phyloP scores from a whole-genome alignment of 2,113 vertebrate species.

The Rousettus leschenaultii region DNA sequence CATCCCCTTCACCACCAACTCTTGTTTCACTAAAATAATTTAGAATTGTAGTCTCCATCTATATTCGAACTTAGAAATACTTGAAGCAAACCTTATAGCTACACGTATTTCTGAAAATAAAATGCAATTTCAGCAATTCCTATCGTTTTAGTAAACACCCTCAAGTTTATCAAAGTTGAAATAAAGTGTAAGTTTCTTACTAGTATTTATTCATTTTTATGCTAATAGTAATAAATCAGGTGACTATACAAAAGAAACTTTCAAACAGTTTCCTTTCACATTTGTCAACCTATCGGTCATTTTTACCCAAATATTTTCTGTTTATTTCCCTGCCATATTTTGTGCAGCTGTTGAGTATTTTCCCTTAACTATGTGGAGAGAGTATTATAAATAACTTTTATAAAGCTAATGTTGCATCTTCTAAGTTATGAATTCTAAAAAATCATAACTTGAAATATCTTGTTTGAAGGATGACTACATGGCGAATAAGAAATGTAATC shows the following conservation, averaged over 20 bases:
- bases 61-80: slow-evolving; percentile 6
- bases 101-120: slow-evolving; percentile 2
- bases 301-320: not conserved
- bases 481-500: not conserved
- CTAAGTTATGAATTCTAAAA: not conserved
- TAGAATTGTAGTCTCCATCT: not conserved
- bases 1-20: not conserved
- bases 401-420: not conserved
- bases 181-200: not conserved
- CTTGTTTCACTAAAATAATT: not conserved
- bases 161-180: not conserved
- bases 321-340: not conserved
- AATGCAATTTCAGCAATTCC: not conserved
- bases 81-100: not conserved
- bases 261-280: not conserved
- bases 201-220: not conserved
- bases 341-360: not conserved
- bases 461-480: not conserved
- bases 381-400: not conserved
- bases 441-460: not conserved
- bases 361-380: not conserved
- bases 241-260: not conserved
- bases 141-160: not conserved
- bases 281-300: not conserved
- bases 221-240: not conserved